Percentiles rank a stretch among this genome's conserved stretches.
Conservation (phyloP, 2,113 vertebrate genomes). For the Melanotaenia duboulayi region DNA sequence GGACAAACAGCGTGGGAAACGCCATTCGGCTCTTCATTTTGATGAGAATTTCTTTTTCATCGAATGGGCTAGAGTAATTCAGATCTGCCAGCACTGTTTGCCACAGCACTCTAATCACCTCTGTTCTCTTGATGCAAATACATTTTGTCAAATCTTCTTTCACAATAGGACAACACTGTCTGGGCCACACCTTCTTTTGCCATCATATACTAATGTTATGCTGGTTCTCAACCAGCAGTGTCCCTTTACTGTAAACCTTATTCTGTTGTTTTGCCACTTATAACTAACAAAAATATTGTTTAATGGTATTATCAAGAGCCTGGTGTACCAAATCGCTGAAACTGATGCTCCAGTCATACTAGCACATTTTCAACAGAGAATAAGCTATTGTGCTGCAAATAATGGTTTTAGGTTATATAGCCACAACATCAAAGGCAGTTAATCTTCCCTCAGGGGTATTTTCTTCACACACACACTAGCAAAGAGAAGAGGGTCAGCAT, state of each 20-base stretch:
- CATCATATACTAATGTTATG: slow-evolving; percentile 26
- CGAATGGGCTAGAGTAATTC: background rate
- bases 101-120: slow-evolving; percentile 18
- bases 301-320: background rate
- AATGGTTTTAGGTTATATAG: background rate
- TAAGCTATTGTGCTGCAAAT: background rate
- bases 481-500: no score
- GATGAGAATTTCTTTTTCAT: background rate
- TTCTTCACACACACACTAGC: no score
- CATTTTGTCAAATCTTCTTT: background rate
- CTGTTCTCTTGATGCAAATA: slow-evolving; percentile 39
- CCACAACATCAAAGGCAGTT: background rate
- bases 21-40: slow-evolving; percentile 38
- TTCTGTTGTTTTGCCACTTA: slow-evolving; percentile 4
- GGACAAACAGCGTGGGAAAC: slow-evolving; percentile 14
- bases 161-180: background rate
- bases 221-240: slow-evolving; percentile 49
- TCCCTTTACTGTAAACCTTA: slow-evolving; percentile 65
- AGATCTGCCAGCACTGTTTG: slow-evolving; percentile 9
- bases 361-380: background rate
- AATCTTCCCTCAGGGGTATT: background rate
- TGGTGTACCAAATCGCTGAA: background rate
- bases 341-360: background rate
- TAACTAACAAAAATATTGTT: background rate
- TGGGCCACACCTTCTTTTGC: slow-evolving; percentile 70